Evolutionary conservation across 2,113 vertebrate genomes (phyloP).

Genomic region (Sinosuthora webbiana): DNA sequence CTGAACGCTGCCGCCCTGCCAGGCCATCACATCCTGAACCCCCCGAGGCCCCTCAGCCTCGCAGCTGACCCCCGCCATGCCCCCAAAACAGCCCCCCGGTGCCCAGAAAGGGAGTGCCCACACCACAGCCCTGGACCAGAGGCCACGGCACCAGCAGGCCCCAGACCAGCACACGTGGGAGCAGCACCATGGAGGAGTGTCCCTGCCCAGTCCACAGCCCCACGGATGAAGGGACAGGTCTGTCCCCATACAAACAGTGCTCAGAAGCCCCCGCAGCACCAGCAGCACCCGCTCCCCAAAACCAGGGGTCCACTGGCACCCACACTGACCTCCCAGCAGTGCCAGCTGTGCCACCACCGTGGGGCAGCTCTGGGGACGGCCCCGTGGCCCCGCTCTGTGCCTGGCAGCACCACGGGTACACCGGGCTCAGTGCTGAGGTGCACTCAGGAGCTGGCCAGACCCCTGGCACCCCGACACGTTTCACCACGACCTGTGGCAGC

Average conservation of each 20-base stretch:
- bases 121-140: neutral
- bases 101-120: no score
- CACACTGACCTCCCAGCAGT: neutral
- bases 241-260: accelerated
- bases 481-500: accelerated
- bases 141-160: accelerated
- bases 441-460: neutral
- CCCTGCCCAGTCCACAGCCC: neutral
- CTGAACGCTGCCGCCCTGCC: accelerated
- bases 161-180: accelerated
- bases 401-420: neutral
- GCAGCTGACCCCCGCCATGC: accelerated
- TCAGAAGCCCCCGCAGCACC: neutral
- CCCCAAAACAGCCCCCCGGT: neutral
- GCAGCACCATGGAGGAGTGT: accelerated
- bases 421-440: neutral
- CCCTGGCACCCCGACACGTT: accelerated
- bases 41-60: neutral
- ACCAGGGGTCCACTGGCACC: neutral
- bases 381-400: accelerated
- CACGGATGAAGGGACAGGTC: neutral
- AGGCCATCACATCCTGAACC: neutral
- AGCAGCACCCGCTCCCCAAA: neutral
- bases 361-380: neutral
- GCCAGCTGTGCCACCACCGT: accelerated